These are phyloP conservation scores for Pollenia labialis DNA, from an alignment of 2,888 invertebrate species.

Conservation along the genomic window DNA sequence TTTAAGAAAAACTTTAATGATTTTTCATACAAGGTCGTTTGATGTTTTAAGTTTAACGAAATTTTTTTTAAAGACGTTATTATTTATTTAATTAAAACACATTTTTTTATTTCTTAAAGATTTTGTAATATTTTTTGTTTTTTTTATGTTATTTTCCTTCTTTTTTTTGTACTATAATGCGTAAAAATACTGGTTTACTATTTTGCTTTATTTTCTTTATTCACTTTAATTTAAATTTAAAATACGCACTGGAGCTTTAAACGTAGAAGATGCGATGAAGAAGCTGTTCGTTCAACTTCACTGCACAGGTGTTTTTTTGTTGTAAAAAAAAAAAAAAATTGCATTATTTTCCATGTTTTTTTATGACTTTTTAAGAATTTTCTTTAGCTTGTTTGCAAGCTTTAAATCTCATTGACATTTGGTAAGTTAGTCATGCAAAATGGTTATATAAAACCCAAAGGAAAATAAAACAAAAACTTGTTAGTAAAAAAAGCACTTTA, in stretches of 20 bases:
- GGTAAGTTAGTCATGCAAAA: slow-evolving; percentile 62
- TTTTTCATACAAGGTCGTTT: slow-evolving; percentile 59
- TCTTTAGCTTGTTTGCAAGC: slow-evolving; percentile 33
- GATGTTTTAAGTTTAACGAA: slow-evolving; percentile 41
- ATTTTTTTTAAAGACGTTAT: slow-evolving; percentile 13
- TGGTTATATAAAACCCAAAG: slow-evolving; percentile 30
- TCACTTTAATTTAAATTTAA: slow-evolving; percentile 13
- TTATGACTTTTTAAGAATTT: slow-evolving; percentile 31
- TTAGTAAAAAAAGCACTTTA: neutral
- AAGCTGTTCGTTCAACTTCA: slow-evolving; percentile 45
- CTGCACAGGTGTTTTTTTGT: slow-evolving; percentile 56
- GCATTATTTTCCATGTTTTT: neutral
- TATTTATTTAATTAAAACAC: slow-evolving; percentile 16
- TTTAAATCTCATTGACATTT: slow-evolving; percentile 69
- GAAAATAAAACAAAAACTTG: slow-evolving; percentile 15
- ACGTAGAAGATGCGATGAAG: neutral
- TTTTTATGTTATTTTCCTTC: neutral
- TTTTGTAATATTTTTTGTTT: neutral
- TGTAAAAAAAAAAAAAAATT: neutral
- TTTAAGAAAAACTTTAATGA: slow-evolving; percentile 47
- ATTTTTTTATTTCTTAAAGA: slow-evolving; percentile 11
- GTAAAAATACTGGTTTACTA: slow-evolving; percentile 25
- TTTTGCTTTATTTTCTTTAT: slow-evolving; percentile 27
- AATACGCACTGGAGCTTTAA: neutral
- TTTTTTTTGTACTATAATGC: slow-evolving; percentile 7